These are phyloP conservation scores for Dynastes maya DNA, from an alignment of 2,888 invertebrate genomes.

Conservation along the genomic window DNA sequence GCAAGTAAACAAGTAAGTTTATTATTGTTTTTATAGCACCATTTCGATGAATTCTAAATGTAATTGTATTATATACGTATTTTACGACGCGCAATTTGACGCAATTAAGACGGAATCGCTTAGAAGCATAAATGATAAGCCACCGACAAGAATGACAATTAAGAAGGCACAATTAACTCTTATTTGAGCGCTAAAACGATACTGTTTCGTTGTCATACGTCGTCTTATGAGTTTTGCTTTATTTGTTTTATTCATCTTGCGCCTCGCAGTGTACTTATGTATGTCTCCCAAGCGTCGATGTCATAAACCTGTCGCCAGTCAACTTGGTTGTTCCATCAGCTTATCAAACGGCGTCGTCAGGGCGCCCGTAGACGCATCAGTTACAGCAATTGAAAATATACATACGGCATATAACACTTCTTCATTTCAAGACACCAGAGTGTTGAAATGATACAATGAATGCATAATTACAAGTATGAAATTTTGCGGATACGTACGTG, in stretches of 20 bases:
- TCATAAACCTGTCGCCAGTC: constrained; percentile 45
- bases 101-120: constrained; percentile 10
- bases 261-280: constrained; percentile 11
- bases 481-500: too few relatives aligned
- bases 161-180: constrained; percentile 1
- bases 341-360: constrained; percentile 42
- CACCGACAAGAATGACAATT: background rate
- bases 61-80: constrained; percentile 12
- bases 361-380: constrained; percentile 33
- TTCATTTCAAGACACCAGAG: background rate
- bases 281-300: constrained; percentile 32
- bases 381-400: constrained; percentile 28
- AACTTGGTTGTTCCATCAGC: constrained; percentile 37
- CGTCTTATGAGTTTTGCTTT: background rate
- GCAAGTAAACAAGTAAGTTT: too few relatives aligned
- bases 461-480: background rate
- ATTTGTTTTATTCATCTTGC: constrained; percentile 23
- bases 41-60: constrained; percentile 12
- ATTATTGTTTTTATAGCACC: background rate
- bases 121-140: constrained; percentile 4
- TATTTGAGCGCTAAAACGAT: constrained; percentile 18
- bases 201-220: constrained; percentile 17
- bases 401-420: background rate
- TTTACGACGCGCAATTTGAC: constrained; percentile 7
- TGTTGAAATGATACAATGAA: background rate